phyloP scores from a whole-genome alignment of 1,140 invertebrate genomes.

The Hylaeus anthracinus region DNA sequence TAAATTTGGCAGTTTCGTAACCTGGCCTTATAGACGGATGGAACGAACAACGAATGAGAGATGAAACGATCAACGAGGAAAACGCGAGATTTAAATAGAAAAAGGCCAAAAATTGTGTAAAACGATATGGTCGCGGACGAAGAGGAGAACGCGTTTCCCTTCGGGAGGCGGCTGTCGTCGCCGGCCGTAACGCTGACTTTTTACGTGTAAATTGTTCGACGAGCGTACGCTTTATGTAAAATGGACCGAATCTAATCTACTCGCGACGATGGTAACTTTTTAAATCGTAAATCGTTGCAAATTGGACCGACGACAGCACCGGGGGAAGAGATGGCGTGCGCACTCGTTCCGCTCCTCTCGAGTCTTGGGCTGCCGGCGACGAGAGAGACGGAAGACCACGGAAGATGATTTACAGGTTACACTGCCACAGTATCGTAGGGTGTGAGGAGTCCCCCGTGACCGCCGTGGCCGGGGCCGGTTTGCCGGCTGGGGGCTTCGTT shows the following conservation, averaged over 20 bases:
- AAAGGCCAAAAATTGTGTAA: constrained; percentile 44
- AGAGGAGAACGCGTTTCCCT: constrained; percentile 27
- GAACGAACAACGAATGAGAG: constrained; percentile 39
- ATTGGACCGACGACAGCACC: constrained; percentile 70
- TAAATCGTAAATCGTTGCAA: constrained; percentile 69
- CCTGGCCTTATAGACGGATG: constrained; percentile 37
- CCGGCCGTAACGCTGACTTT: neutral
- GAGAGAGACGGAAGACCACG: constrained; percentile 60
- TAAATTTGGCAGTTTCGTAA: constrained; percentile 54
- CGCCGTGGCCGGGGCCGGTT: constrained; percentile 84
- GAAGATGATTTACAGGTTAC: constrained; percentile 89
- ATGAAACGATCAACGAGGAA: constrained; percentile 18
- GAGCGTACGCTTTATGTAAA: neutral
- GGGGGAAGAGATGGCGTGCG: constrained; percentile 64
- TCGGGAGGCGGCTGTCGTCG: constrained; percentile 12
- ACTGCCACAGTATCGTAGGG: constrained; percentile 98
- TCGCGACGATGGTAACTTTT: constrained; percentile 62
- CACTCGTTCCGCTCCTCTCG: constrained; percentile 62
- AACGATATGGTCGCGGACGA: constrained; percentile 51
- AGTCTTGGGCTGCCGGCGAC: constrained; percentile 50
- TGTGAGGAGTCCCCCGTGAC: constrained; percentile 92
- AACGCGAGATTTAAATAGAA: constrained; percentile 25
- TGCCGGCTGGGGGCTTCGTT: constrained; percentile 90
- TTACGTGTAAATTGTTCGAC: neutral
- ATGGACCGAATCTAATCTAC: constrained; percentile 62